phyloP scores from a whole-genome alignment of 2,797 vertebrate species.

The Rousettus madagascariensis region DNA sequence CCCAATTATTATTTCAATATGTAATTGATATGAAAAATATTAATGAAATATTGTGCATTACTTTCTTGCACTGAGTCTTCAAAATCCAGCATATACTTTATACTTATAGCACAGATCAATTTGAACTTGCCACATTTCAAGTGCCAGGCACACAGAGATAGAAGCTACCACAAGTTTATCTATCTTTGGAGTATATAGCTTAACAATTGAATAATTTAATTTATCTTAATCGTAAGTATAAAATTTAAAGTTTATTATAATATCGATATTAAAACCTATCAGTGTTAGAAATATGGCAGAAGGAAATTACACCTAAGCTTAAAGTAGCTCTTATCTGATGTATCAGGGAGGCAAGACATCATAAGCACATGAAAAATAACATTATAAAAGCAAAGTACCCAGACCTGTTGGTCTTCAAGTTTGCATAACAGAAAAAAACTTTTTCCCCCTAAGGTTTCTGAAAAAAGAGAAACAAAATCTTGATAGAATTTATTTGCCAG shows the following conservation, averaged over 20 bases:
- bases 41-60: not conserved
- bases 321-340: not conserved
- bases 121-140: not conserved
- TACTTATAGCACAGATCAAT: not conserved
- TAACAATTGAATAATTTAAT: not conserved
- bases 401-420: not conserved
- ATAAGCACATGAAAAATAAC: not conserved
- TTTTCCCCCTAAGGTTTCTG: not conserved
- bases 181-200: not conserved
- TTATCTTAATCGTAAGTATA: not conserved
- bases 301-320: not conserved
- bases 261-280: not conserved
- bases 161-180: not conserved
- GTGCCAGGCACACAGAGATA: not conserved
- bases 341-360: not conserved
- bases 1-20: not conserved
- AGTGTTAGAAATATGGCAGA: not conserved
- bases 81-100: not conserved
- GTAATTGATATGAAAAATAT: not conserved
- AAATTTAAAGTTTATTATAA: not conserved
- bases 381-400: not conserved
- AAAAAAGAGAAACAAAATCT: not conserved
- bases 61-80: not conserved
- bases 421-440: not conserved
- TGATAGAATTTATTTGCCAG: not conserved